Conservation (phyloP, 2,888 invertebrate genomes). For the Byasa hedistus region DNA sequence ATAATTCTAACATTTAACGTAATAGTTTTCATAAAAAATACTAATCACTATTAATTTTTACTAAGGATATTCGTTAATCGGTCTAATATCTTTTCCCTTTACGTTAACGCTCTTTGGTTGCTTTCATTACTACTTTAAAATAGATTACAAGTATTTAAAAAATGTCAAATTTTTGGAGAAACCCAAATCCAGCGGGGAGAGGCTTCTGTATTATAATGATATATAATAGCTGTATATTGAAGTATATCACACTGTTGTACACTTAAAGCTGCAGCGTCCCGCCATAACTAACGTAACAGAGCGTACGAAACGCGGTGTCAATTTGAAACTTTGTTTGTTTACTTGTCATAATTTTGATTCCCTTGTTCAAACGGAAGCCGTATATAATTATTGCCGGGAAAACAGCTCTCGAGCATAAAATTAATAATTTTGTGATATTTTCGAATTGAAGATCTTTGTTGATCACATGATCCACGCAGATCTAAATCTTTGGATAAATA, state of each 20-base stretch:
- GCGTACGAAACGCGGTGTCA: conserved; percentile 57
- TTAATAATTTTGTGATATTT: not conserved
- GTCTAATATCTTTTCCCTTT: no score
- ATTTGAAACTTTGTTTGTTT: conserved; percentile 62
- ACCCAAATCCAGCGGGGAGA: no score
- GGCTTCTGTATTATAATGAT: not conserved
- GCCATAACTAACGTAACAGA: conserved; percentile 33
- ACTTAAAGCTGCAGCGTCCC: conserved; percentile 22
- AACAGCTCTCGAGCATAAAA: not conserved
- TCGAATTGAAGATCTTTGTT: not conserved
- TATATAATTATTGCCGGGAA: not conserved
- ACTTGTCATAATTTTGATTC: conserved; percentile 4
- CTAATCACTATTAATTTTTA: not conserved
- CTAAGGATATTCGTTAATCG: no score
- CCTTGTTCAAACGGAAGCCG: not conserved
- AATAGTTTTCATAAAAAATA: not conserved
- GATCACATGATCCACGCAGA: not conserved
- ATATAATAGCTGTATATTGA: not conserved
- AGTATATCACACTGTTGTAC: not conserved
- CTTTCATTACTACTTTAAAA: no score
- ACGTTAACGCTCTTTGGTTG: no score
- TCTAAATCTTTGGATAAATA: conserved; percentile 1
- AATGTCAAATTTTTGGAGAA: no score
- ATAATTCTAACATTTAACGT: not conserved
- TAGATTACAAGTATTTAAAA: no score